These are phyloP conservation scores for Smithornis capensis DNA, from an alignment of 2,113 vertebrate species.

Conservation along the genomic window DNA sequence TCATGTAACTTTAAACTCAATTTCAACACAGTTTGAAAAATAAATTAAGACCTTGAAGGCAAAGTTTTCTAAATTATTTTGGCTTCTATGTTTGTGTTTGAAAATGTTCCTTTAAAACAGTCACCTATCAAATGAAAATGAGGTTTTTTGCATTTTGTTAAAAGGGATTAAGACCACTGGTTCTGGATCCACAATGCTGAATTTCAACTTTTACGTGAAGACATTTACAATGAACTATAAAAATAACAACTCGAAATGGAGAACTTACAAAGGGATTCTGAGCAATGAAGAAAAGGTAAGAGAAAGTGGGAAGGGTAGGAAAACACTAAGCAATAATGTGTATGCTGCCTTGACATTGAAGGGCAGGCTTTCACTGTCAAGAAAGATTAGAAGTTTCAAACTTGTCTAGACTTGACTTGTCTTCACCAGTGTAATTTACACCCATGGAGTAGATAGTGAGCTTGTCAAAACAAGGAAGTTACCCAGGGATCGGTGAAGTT, in stretches of 20 bases:
- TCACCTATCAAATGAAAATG: not conserved
- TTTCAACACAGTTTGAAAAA: not conserved
- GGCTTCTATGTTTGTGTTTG: not conserved
- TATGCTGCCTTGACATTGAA: not conserved
- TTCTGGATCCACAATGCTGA: conserved; percentile 69
- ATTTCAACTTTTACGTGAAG: conserved; percentile 78
- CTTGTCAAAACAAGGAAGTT: not conserved
- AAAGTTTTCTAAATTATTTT: not conserved
- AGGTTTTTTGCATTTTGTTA: conserved; percentile 7
- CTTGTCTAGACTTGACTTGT: conserved; percentile 12
- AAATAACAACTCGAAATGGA: conserved; percentile 81
- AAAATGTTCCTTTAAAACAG: not conserved
- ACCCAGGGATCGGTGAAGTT: not conserved
- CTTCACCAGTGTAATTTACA: not conserved
- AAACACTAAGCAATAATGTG: not conserved
- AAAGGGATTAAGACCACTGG: conserved; percentile 82
- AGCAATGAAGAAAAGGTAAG: conserved; percentile 78
- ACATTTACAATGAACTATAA: conserved; percentile 80
- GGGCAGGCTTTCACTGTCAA: not conserved
- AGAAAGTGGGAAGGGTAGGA: not conserved
- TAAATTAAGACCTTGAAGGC: not conserved
- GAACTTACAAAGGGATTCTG: conserved; percentile 75
- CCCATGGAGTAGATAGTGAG: not conserved
- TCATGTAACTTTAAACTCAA: not conserved
- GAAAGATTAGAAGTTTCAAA: not conserved